Evolutionary conservation across 2,888 invertebrate species (phyloP).

Genomic region (Cacoxenus indagator): DNA sequence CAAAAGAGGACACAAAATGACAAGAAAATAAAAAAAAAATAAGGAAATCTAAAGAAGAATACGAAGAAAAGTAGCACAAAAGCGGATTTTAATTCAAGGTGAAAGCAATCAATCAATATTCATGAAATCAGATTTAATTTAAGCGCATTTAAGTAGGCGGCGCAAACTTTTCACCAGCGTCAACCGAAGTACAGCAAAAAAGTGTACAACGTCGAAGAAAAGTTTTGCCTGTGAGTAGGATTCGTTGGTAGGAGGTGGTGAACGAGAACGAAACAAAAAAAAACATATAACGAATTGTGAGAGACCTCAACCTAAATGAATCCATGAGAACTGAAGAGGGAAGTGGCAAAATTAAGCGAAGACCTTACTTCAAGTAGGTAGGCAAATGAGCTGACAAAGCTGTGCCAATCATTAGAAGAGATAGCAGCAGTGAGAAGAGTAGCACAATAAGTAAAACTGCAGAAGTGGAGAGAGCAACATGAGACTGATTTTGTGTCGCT

Average conservation of each 20-base stretch:
- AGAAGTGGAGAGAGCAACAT: background rate
- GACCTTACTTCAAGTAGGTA: background rate
- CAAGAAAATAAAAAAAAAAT: constrained; percentile 25
- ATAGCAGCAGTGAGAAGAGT: background rate
- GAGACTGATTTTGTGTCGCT: constrained; percentile 15
- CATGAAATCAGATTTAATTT: constrained; percentile 64
- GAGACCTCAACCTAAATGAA: background rate
- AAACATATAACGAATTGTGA: background rate
- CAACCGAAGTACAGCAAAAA: background rate
- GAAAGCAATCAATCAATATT: constrained; percentile 64
- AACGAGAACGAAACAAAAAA: too few relatives aligned
- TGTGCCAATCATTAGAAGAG: constrained; percentile 14
- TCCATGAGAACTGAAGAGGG: background rate
- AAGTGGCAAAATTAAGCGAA: background rate
- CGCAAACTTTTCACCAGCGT: constrained; percentile 5
- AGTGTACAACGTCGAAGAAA: background rate
- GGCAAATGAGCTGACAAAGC: constrained; percentile 16
- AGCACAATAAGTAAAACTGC: background rate
- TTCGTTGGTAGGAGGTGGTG: background rate
- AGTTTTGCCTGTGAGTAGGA: background rate
- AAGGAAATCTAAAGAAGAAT: background rate
- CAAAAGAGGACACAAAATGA: constrained; percentile 20
- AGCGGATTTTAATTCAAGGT: constrained; percentile 64
- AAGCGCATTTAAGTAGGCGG: constrained; percentile 58
- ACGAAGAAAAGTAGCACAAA: constrained; percentile 49